Evolutionary conservation across 2,888 invertebrate genomes (phyloP), one percentile per base, ranked within the genome.

Genomic region (Thecocarcelia acutangulata): DNA sequence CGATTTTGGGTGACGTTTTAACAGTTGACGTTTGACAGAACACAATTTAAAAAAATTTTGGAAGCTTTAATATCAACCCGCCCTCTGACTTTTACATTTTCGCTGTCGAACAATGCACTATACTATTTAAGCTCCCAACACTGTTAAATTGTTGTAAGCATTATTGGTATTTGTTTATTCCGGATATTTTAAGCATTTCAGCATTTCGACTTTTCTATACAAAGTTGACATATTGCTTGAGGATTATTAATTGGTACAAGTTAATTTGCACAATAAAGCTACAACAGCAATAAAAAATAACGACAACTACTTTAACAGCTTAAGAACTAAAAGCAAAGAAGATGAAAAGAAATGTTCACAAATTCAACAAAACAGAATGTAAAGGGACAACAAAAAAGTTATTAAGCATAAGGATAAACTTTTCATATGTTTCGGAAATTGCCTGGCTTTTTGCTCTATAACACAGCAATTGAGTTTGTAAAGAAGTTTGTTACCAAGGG

Each of bases 181-280:
- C 56, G 70, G 61, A 63, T 61, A 58, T 58, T 75, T 69, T 46
- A 70, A 76, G 59, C 64, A 72, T 69, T 76, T 63, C 69, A 28
- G 74, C 64, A 74, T 56, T 68, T 83, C 61, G 72, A 40, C 70
- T 79, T 72, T 74, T 68, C 78, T 73, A 72, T 74, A 61, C 76
- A 81, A 80, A 86, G 87, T 87, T 88, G 88, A 88, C 88, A 88
- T 88, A 88, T 88, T 88, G 88, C 88, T 87, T 85, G 87, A 86
- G 88, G 88, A 88, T 89, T 89, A 89, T 89, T 89, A 89, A 89
- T 89, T 89, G 89, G 87, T 87, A 88, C 87, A 89, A 89, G 89
- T 89, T 89, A 89, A 89, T 89, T 89, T 89, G 85, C 85, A 86
- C 88, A 86, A 86, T 83, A 84, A 82, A 84, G 73, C 82, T 80